These are phyloP conservation scores for Rhagonycha lutea DNA, from an alignment of 2,888 invertebrate species.

Conservation along the genomic window DNA sequence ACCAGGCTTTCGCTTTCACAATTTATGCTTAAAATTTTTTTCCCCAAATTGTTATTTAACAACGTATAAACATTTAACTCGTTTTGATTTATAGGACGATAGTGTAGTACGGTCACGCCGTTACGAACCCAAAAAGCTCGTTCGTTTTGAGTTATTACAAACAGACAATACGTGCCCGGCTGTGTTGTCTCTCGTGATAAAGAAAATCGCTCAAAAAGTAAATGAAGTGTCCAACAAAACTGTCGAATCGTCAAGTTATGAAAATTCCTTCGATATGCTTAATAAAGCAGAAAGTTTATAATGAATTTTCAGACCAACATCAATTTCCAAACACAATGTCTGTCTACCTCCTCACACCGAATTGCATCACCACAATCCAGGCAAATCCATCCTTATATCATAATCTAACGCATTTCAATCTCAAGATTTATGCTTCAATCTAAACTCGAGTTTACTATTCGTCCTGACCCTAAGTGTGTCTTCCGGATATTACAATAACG, in stretches of 20 bases:
- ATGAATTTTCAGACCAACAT: slow-evolving; percentile 25
- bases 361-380: slow-evolving; percentile 5
- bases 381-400: slow-evolving; percentile 17
- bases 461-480: slow-evolving; percentile 15
- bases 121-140: slow-evolving; percentile 30
- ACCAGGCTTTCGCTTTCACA: background rate
- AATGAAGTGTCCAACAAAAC: slow-evolving; percentile 33
- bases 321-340: slow-evolving; percentile 15
- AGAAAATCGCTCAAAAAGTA: slow-evolving; percentile 35
- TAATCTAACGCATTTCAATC: slow-evolving; percentile 30
- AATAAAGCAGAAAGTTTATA: slow-evolving; percentile 19
- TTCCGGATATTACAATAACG: slow-evolving; percentile 26
- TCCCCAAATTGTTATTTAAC: background rate
- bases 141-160: slow-evolving; percentile 36
- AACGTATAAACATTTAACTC: slow-evolving; percentile 6
- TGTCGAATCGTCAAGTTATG: slow-evolving; percentile 24
- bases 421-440: slow-evolving; percentile 25
- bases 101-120: slow-evolving; percentile 38
- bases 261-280: slow-evolving; percentile 13
- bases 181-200: slow-evolving; percentile 32
- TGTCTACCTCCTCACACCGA: slow-evolving; percentile 1
- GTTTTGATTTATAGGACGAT: slow-evolving; percentile 35
- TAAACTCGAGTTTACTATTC: slow-evolving; percentile 17
- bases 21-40: background rate
- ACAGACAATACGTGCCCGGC: slow-evolving; percentile 35